These are phyloP conservation scores for Botia almorhae DNA, from an alignment of 2,797 vertebrate genomes.

Conservation along the genomic window DNA sequence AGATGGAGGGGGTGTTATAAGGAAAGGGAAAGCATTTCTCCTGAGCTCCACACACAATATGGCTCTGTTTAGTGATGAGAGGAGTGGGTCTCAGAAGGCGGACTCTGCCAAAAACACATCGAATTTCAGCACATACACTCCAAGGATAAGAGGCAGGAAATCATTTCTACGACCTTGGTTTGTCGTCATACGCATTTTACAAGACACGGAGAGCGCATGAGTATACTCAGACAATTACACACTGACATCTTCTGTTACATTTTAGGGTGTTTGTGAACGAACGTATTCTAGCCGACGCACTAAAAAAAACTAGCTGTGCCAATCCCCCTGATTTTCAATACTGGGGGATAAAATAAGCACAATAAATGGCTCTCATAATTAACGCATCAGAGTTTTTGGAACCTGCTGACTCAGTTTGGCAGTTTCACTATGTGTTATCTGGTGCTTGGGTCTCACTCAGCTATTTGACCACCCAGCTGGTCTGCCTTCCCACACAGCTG, in stretches of 20 bases:
- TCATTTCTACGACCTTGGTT: too few species aligned
- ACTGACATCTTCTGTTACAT: too few species aligned
- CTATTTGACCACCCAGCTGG: constrained; percentile 78
- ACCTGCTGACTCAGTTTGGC: constrained; percentile 53
- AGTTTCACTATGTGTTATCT: constrained; percentile 31
- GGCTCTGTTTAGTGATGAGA: constrained; percentile 73
- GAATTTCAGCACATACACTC: constrained; percentile 31
- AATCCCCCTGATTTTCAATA: background rate
- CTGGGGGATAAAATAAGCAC: background rate
- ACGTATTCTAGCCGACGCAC: too few species aligned
- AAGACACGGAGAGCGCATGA: too few species aligned
- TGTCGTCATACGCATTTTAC: too few species aligned
- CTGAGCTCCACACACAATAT: constrained; percentile 66
- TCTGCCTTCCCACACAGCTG: constrained; percentile 1
- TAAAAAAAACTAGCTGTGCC: background rate
- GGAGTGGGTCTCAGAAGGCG: constrained; percentile 47
- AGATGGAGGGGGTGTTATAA: constrained; percentile 25
- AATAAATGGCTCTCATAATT: background rate
- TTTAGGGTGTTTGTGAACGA: too few species aligned
- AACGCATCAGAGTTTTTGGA: constrained; percentile 31
- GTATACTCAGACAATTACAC: too few species aligned
- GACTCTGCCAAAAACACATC: constrained; percentile 54
- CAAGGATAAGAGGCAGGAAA: too few species aligned
- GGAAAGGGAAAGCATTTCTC: background rate
- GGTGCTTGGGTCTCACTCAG: constrained; percentile 70